phyloP scores from a whole-genome alignment of 2,888 invertebrate species.

The Heliconius sara region DNA sequence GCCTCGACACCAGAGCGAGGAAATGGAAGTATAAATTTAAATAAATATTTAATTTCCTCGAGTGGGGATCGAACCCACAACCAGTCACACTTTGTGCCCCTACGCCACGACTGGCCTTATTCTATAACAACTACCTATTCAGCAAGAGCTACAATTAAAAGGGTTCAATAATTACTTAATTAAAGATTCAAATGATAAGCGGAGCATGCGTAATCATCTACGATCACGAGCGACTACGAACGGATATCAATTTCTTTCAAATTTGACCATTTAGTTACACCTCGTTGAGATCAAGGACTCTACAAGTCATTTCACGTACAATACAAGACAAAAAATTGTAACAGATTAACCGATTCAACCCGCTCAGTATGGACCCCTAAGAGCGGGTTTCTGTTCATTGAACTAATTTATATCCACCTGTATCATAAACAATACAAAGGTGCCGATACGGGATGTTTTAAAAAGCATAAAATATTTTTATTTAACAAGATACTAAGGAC shows the following conservation, averaged over 20 bases:
- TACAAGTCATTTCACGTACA: conserved; percentile 73
- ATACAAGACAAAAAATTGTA: conserved; percentile 70
- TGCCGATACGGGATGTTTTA: conserved; percentile 63
- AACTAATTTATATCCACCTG: conserved; percentile 81
- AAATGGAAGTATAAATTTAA: too few species aligned
- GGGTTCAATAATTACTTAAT: conserved; percentile 71
- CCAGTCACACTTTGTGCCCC: too few species aligned
- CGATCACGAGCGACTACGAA: conserved; percentile 65
- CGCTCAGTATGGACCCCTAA: conserved; percentile 77
- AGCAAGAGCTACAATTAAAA: conserved; percentile 52
- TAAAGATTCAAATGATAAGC: conserved; percentile 72
- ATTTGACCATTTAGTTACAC: conserved; percentile 81
- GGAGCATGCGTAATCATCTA: conserved; percentile 70
- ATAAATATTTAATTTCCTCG: too few species aligned
- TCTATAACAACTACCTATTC: conserved; percentile 1
- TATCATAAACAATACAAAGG: conserved; percentile 77
- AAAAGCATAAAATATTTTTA: conserved; percentile 64
- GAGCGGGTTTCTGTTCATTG: conserved; percentile 76
- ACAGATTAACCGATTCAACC: conserved; percentile 81
- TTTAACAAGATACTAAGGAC: conserved; percentile 53
- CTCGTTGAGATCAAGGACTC: conserved; percentile 83
- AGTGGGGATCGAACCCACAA: too few species aligned
- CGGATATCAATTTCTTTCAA: conserved; percentile 82
- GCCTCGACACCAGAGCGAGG: too few species aligned
- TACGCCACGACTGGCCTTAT: too few species aligned